These are phyloP conservation scores for Acropternis orthonyx DNA, from an alignment of 2,797 vertebrate genomes.

Conservation along the genomic window DNA sequence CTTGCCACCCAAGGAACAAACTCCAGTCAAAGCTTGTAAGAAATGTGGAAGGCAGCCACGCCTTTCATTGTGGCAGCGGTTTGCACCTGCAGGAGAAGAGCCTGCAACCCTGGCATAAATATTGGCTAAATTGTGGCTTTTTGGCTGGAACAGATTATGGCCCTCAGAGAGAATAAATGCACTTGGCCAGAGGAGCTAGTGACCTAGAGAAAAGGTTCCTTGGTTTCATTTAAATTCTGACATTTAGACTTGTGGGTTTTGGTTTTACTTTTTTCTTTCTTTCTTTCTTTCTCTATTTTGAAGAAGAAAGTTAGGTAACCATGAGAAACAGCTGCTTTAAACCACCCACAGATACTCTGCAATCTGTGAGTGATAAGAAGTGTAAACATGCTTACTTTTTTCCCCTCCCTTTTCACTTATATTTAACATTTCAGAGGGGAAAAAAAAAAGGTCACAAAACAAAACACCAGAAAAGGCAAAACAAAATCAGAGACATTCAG, in stretches of 20 bases:
- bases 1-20: neutral
- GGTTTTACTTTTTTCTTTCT: neutral
- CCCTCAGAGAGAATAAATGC: neutral
- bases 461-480: neutral
- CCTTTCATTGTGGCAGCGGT: neutral
- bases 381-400: neutral
- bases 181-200: neutral
- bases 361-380: conserved; percentile 18
- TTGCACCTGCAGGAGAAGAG: neutral
- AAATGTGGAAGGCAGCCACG: neutral
- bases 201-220: neutral
- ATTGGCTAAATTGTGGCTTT: neutral
- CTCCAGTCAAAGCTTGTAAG: neutral
- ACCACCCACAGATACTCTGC: neutral
- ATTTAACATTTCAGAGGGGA: neutral
- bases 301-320: neutral
- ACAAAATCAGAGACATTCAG: neutral
- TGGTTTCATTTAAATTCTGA: conserved; percentile 15
- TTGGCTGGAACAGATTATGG: neutral
- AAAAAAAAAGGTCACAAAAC: neutral
- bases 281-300: neutral
- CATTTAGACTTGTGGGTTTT: neutral
- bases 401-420: neutral
- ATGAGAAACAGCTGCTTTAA: conserved; percentile 29
- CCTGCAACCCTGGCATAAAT: neutral